Base-by-base conservation (phyloP, 2,113 vertebrate species). In the Lepus europaeus region DNA sequence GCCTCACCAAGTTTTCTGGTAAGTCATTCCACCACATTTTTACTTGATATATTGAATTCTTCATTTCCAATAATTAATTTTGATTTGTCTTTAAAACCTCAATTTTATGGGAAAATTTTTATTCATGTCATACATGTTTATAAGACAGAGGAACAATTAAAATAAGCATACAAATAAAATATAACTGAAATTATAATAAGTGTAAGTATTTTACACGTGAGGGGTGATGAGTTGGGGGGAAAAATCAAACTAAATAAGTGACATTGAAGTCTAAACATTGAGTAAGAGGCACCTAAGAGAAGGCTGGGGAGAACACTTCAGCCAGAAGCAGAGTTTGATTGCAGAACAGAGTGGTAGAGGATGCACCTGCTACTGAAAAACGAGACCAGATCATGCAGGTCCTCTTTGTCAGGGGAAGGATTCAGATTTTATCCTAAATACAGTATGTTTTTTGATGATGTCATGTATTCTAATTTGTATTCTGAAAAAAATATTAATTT, bases 131-230 rank as follows among this genome's bases (percentile, higher is more conserved):
- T 39, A 39, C 39, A 39, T 39, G 39, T 83, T 27, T 73, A 80
- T 29, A 16, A 80, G 7, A 25, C 10, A 87, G 25, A 93, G n/a
- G 23, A 59, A 11, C 14, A 68, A 74, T 68, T 94, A 27, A 76
- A 78, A 77, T 33, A 88, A 81, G 25, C 20, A 33, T 4, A 84
- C 17, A 81, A 74, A 82, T 79, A 81, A 94, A 76, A 90, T 66
- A 7, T 63, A 93, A 73, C 29, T 63, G 82, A 6, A 66, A 83
- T 94, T 76, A 51, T 76, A 53, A 33, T 83, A 61, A 80, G 33
- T 39, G 59, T 53, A 70, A 36, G 19, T 70, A 92, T 85, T 87
- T 63, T 3, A 72, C 45, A n/a, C n/a, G 11, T n/a, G 39, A 9
- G 23, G 73, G 27, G 20, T 13, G 23, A 85, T 23, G 27, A 39